Evolutionary conservation across 2,888 invertebrate species (phyloP), one percentile per base, ranked within the genome.

Genomic region (Aelia acuminata): DNA sequence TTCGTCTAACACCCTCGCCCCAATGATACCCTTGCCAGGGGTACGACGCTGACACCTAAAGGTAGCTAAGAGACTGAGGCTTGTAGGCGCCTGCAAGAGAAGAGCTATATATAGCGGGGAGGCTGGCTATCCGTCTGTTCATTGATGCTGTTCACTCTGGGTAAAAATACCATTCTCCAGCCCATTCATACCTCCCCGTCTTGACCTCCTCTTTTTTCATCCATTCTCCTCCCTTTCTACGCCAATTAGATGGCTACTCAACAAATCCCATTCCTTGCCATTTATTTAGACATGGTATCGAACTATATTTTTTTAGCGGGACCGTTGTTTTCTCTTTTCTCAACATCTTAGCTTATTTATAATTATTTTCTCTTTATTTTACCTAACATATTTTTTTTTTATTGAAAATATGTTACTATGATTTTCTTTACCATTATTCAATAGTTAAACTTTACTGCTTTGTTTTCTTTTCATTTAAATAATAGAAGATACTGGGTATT

Each of bases 101-200:
- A 8, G 15, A 15, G 80, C 80, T 80, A 80, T 80, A 80, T 80
- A 80, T 80, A 80, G 80, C 43, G 43, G 10, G n/a, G 1, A n/a
- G 80, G 22, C 80, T n/a, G 80, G 22, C 22, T 47, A n/a, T 80
- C 43, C 43, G 43, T 80, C 80, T 47, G 80, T 80, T 80, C 80
- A 80, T 80, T 80, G 43, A 80, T 80, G 43, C n/a, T 43, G 43
- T 43, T 35, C n/a, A n/a, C 80, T 80, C 80, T 80, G n/a, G 80
- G 80, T 80, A 80, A 80, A 80, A 80, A 80, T 80, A 80, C 80
- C 80, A 43, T 47, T 80, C 80, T 80, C 80, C 80, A 80, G 80
- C 43, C 80, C 80, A 80, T 80, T 80, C 80, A 80, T 80, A 80
- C 80, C 80, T 80, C n/a, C 43, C 80, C 43, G 43, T n/a, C 43